These are phyloP conservation scores for Cyprinella venusta DNA, from an alignment of 2,797 vertebrate genomes.

Conservation along the genomic window DNA sequence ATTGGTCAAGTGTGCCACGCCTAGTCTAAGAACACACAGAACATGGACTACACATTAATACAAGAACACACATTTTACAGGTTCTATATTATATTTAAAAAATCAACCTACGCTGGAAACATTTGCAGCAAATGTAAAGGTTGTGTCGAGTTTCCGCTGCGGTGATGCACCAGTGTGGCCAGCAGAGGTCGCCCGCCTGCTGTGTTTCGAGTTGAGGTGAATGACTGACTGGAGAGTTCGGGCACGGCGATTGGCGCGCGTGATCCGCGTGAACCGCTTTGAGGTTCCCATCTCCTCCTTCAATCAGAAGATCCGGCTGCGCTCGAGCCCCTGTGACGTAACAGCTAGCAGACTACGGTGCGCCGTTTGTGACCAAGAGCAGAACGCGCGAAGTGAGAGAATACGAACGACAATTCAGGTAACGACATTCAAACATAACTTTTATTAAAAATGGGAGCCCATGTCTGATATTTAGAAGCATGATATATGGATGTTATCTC, in stretches of 20 bases:
- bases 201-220: background rate
- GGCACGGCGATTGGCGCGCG: background rate
- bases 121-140: too few relatives aligned
- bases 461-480: background rate
- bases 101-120: too few relatives aligned
- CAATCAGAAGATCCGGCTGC: constrained; percentile 17
- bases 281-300: constrained; percentile 17
- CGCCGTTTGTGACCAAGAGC: constrained; percentile 90
- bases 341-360: constrained; percentile 82
- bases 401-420: constrained; percentile 73
- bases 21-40: background rate
- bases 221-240: background rate
- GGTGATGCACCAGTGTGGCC: background rate
- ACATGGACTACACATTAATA: background rate
- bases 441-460: background rate
- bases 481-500: background rate
- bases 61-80: background rate
- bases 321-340: constrained; percentile 4
- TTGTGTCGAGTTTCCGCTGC: background rate
- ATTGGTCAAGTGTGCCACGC: background rate
- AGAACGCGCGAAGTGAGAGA: constrained; percentile 84
- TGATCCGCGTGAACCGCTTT: background rate
- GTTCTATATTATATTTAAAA: background rate
- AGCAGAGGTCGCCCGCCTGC: background rate
- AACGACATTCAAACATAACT: constrained; percentile 44